A percentile compares a stretch with the other conserved stretches of the same genome.
phyloP scores from a whole-genome alignment of 2,888 invertebrate species.

The Myopa tessellatipennis region DNA sequence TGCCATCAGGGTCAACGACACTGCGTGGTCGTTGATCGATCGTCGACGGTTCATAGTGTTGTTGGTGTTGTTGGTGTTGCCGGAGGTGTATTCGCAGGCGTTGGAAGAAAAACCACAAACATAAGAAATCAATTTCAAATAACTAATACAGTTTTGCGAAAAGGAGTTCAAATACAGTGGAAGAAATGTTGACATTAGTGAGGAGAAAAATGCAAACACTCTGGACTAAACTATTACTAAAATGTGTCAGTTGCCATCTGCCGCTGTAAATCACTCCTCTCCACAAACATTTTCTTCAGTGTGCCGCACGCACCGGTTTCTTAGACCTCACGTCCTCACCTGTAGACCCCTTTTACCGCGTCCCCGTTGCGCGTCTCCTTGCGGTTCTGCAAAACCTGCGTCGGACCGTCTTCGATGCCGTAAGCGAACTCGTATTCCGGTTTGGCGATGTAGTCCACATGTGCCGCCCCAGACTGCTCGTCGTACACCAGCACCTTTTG shows the following conservation, averaged over 20 bases:
- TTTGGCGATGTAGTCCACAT: conserved; percentile 77
- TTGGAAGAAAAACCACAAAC: neutral
- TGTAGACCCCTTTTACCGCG: conserved; percentile 78
- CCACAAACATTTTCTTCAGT: neutral
- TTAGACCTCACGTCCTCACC: conserved; percentile 54
- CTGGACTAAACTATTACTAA: neutral
- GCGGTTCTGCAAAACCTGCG: conserved; percentile 79
- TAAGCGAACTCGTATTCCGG: conserved; percentile 82
- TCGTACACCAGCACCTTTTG: conserved; percentile 62
- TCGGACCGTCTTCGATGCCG: conserved; percentile 80
- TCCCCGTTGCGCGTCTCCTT: conserved; percentile 80
- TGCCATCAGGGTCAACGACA: conserved; percentile 80
- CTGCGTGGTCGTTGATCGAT: conserved; percentile 58
- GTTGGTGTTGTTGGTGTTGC: neutral
- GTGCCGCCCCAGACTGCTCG: conserved; percentile 65
- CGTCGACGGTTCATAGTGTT: neutral
- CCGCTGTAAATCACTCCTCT: neutral
- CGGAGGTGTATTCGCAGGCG: neutral
- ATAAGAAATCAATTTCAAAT: neutral
- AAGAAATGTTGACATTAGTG: neutral
- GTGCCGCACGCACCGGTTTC: neutral
- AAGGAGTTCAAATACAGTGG: no score
- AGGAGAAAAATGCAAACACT: neutral
- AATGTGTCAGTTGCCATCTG: neutral
- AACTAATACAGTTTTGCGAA: no score